phyloP scores from a whole-genome alignment of 2,888 invertebrate genomes.

The Eupithecia subumbrata region DNA sequence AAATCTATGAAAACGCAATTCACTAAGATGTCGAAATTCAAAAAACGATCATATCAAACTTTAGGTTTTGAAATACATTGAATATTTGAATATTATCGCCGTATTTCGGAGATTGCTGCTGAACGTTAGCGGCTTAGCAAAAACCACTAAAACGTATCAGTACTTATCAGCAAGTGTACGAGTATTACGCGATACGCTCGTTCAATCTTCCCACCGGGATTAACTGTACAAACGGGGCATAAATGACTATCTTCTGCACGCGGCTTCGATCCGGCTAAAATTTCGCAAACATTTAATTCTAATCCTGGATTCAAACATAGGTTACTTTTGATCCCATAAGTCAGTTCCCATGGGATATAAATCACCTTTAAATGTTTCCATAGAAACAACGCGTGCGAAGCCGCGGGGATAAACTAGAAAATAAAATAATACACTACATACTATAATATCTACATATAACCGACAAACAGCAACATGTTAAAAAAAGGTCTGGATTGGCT shows the following conservation, averaged over 20 bases:
- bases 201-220: slow-evolving; percentile 40
- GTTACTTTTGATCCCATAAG: no score
- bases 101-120: background rate
- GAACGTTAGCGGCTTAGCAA: slow-evolving; percentile 17
- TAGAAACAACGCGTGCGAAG: no score
- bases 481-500: background rate
- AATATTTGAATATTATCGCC: background rate
- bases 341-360: no score
- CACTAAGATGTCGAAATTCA: background rate
- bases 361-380: no score
- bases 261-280: no score
- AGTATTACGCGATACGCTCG: slow-evolving; percentile 19
- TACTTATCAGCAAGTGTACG: slow-evolving; percentile 32
- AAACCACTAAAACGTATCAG: slow-evolving; percentile 36
- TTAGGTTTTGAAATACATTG: background rate
- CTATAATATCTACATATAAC: no score
- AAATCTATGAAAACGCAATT: background rate
- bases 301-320: no score
- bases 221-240: slow-evolving; percentile 33
- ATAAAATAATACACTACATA: no score
- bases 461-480: no score
- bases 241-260: background rate
- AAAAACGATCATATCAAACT: background rate
- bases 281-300: no score
- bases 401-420: no score